Evolutionary conservation across 1,140 invertebrate species (phyloP).

Genomic region (Drosophila tropicalis): DNA sequence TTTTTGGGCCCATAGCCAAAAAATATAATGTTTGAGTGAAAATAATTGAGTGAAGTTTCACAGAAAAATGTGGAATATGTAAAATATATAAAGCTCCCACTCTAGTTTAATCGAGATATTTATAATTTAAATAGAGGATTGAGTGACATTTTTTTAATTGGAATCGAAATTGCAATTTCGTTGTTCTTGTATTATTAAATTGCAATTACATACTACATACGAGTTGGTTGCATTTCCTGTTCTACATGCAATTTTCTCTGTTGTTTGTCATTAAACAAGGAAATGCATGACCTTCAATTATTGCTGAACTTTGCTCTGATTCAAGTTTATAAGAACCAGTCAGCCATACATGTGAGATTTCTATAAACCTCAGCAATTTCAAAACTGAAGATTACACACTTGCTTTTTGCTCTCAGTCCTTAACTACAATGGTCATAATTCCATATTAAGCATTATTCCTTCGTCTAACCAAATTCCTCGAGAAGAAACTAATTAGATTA

Average conservation of each 20-base stretch:
- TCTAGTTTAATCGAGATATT: conserved; percentile 22
- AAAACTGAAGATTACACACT: background rate
- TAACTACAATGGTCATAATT: too few species aligned
- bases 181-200: conserved; percentile 55
- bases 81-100: conserved; percentile 27
- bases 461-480: background rate
- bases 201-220: conserved; percentile 40
- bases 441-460: too few species aligned
- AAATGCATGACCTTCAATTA: conserved; percentile 45
- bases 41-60: background rate
- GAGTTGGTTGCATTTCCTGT: conserved; percentile 23
- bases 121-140: conserved; percentile 10
- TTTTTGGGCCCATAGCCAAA: conserved; percentile 25
- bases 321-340: background rate
- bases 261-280: conserved; percentile 53
- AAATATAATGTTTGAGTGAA: conserved; percentile 15
- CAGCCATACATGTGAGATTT: too few species aligned
- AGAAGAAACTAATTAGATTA: background rate
- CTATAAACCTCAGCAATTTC: background rate
- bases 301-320: conserved; percentile 2
- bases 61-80: too few species aligned
- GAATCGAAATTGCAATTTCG: conserved; percentile 44
- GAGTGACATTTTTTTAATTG: conserved; percentile 58
- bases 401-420: too few species aligned
- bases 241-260: conserved; percentile 49